Base-by-base conservation (phyloP, 2,888 invertebrate species). In the Sinodicranocentrus sp. region DNA sequence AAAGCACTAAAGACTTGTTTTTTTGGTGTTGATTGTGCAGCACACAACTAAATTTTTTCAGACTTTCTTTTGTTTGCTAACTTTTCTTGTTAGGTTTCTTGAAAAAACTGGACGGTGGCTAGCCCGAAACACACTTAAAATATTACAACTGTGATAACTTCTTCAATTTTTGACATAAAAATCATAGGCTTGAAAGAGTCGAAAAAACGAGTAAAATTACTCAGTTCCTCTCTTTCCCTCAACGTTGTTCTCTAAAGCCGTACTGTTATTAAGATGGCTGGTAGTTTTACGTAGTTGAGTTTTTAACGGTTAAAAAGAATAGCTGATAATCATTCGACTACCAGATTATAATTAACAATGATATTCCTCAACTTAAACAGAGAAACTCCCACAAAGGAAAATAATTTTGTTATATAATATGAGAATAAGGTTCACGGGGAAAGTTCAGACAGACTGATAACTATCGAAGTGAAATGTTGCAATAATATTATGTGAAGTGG, bases 391-490 rank as follows among this genome's bases (percentile, higher is more conserved):
- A n/a, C n/a, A n/a, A n/a, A n/a, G n/a, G n/a, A n/a, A n/a, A n/a
- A n/a, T n/a, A n/a, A n/a, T n/a, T n/a, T n/a, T 13, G 1, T 44
- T 48, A 21, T 48, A 39, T 13, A 33, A 57, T 19, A 48, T 71
- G 65, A 33, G 39, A 59, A 33, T 48, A 72, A 48, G 25, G 28
- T 28, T 39, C 17, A 54, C 48, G 78, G 78, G 78, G 78, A 78
- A 78, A 78, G 78, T 78, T 78, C 78, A 78, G 78, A 78, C 78
- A 44, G 57, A 67, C 19, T 76, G 75, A 70, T 76, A 39, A 78
- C 5, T 59, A 73, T 75, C 68, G 59, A 39, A 33, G 33, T 33
- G 33, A 33, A 17, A 10, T 48, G 48, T 13, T n/a, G 48, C 48
- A 48, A 48, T 33, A 48, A 48, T 48, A 15, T 48, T 48, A 48